These are phyloP conservation scores for Octopus sinensis DNA, from an alignment of 1,140 invertebrate species.

Conservation along the genomic window DNA sequence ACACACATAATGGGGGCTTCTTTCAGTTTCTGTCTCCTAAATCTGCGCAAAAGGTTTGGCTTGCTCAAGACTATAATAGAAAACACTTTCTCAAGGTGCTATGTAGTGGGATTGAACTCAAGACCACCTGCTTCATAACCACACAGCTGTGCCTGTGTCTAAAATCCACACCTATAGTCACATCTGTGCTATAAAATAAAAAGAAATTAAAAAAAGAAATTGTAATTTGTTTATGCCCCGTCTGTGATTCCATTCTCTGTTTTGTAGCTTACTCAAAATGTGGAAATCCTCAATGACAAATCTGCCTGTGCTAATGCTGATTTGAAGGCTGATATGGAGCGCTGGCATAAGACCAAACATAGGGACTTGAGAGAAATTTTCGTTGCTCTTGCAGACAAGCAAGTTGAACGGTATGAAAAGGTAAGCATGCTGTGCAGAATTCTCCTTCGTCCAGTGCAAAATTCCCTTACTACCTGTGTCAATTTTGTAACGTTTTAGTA, in stretches of 20 bases:
- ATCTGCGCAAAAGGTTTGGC: no score
- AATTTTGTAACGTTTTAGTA: no score
- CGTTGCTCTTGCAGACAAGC: conserved; percentile 66
- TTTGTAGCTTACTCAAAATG: conserved; percentile 43
- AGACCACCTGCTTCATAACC: no score
- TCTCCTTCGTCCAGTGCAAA: no score
- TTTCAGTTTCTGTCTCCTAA: no score
- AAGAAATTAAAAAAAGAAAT: background rate
- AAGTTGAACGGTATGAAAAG: conserved; percentile 70
- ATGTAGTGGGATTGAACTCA: no score
- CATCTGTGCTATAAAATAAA: background rate
- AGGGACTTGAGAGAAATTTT: conserved; percentile 69
- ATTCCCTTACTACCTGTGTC: no score
- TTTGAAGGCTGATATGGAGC: conserved; percentile 69
- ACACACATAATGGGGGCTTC: no score
- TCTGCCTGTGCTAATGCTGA: conserved; percentile 72
- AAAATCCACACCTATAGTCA: background rate
- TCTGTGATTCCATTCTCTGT: background rate
- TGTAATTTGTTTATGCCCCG: no score
- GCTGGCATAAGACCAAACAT: conserved; percentile 72
- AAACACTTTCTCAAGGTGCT: no score
- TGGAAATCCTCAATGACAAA: conserved; percentile 62
- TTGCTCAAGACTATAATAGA: no score
- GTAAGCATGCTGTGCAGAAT: conserved; percentile 29
- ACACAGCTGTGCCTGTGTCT: no score